Percentiles rank a stretch among this genome's conserved stretches.
These are phyloP conservation scores for Drosophila sulfurigaster DNA, from an alignment of 1,140 invertebrate species.

Conservation along the genomic window DNA sequence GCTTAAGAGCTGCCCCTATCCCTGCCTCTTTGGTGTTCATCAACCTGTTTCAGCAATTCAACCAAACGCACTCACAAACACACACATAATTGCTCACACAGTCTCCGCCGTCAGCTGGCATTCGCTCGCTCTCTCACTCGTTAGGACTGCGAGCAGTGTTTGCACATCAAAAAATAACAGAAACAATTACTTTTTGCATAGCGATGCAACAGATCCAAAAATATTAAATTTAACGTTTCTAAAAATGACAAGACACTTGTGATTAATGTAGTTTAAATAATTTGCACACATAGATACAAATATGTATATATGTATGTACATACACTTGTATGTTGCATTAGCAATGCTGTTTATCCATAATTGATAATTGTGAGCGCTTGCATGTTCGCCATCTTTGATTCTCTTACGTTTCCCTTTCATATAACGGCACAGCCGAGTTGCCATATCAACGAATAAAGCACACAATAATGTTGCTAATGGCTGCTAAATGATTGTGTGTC, in stretches of 20 bases:
- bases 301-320: too few relatives aligned
- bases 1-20: constrained; percentile 10
- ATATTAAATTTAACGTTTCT: not conserved
- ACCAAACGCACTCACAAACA: constrained; percentile 25
- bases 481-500: constrained; percentile 32
- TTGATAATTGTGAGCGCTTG: constrained; percentile 4
- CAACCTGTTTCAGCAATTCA: constrained; percentile 12
- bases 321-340: not conserved
- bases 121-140: not conserved
- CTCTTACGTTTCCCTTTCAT: not conserved
- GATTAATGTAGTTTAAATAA: not conserved
- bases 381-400: constrained; percentile 1
- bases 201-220: not conserved
- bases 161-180: not conserved
- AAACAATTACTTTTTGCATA: not conserved
- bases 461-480: constrained; percentile 26
- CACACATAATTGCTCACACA: constrained; percentile 24
- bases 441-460: constrained; percentile 16
- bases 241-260: not conserved
- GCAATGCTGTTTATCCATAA: not conserved
- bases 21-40: not conserved
- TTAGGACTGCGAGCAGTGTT: constrained; percentile 19
- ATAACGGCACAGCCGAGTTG: not conserved
- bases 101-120: constrained; percentile 32
- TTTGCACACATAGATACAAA: too few relatives aligned